These are phyloP conservation scores for Palythoa caribaeorum DNA, from an alignment of 92 coral and sea anemone genomes.

Conservation along the genomic window DNA sequence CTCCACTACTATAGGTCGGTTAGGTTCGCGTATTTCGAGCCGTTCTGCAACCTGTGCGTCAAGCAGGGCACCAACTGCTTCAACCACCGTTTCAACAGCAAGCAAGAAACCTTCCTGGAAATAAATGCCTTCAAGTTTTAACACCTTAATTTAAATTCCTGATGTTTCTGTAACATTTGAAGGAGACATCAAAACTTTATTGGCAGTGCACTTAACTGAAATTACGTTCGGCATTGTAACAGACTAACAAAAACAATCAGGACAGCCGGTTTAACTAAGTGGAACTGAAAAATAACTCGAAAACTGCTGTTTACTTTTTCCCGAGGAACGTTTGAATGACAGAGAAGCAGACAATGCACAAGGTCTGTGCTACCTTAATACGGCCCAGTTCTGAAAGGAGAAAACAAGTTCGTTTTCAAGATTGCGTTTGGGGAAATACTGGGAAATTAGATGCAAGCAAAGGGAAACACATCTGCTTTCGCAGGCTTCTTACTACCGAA, in stretches of 20 bases:
- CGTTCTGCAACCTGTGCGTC: constrained; percentile 86
- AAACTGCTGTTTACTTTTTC: too few species aligned
- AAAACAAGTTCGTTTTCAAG: not conserved
- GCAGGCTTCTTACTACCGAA: not conserved
- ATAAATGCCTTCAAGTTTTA: constrained; percentile 24
- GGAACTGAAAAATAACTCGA: too few species aligned
- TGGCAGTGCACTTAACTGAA: too few species aligned
- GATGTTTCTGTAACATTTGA: too few species aligned
- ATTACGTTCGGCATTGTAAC: too few species aligned
- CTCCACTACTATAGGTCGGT: constrained; percentile 77
- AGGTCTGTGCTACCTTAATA: too few species aligned
- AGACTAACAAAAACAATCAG: too few species aligned
- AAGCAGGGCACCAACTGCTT: constrained; percentile 79
- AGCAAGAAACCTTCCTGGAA: constrained; percentile 92
- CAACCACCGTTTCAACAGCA: constrained; percentile 73
- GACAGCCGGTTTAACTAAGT: too few species aligned
- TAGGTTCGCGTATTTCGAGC: constrained; percentile 92
- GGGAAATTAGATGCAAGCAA: not conserved
- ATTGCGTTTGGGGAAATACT: too few species aligned
- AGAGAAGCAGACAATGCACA: too few species aligned
- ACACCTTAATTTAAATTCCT: constrained; percentile 3
- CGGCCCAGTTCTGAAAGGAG: not conserved
- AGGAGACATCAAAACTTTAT: too few species aligned
- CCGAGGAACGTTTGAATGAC: too few species aligned
- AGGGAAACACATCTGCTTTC: not conserved